These are phyloP conservation scores for Aplysina aerophoba DNA, from an alignment of 37 sponge, comb jelly and placozoan genomes.

Conservation along the genomic window DNA sequence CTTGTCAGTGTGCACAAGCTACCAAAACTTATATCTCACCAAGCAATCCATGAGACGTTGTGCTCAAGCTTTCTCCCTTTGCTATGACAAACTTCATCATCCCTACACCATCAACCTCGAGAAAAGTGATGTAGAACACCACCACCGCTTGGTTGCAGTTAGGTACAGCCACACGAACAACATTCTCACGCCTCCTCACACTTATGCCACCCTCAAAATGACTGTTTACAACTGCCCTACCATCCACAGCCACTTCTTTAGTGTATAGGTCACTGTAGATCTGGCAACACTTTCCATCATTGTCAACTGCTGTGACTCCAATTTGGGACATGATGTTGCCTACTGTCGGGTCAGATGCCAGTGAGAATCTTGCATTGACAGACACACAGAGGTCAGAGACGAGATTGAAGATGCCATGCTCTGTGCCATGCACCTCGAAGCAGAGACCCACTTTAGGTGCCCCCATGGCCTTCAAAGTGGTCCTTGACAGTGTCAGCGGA, in stretches of 20 bases:
- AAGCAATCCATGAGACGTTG: conserved; percentile 1
- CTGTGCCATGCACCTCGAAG: conserved; percentile 48
- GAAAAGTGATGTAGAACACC: background rate
- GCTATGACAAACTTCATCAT: background rate
- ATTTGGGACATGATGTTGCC: conserved; percentile 66
- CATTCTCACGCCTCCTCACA: background rate
- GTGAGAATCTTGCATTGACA: conserved; percentile 23
- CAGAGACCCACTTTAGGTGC: conserved; percentile 28
- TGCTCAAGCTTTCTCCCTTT: conserved; percentile 7
- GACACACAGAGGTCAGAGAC: conserved; percentile 48
- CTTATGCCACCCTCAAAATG: no score
- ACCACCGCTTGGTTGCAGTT: conserved; percentile 10
- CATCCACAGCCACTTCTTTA: background rate
- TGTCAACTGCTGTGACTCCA: conserved; percentile 52
- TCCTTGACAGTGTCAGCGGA: background rate
- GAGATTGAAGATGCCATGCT: conserved; percentile 41
- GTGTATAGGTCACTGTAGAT: conserved; percentile 37
- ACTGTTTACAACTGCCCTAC: background rate
- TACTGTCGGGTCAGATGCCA: conserved; percentile 1
- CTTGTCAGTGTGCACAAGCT: background rate
- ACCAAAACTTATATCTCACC: background rate
- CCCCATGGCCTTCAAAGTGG: background rate
- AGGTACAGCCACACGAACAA: background rate
- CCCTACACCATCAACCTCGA: background rate
- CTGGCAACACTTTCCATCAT: conserved; percentile 31